These are phyloP conservation scores for Uria lomvia DNA, from an alignment of 2,113 vertebrate genomes.

Conservation along the genomic window DNA sequence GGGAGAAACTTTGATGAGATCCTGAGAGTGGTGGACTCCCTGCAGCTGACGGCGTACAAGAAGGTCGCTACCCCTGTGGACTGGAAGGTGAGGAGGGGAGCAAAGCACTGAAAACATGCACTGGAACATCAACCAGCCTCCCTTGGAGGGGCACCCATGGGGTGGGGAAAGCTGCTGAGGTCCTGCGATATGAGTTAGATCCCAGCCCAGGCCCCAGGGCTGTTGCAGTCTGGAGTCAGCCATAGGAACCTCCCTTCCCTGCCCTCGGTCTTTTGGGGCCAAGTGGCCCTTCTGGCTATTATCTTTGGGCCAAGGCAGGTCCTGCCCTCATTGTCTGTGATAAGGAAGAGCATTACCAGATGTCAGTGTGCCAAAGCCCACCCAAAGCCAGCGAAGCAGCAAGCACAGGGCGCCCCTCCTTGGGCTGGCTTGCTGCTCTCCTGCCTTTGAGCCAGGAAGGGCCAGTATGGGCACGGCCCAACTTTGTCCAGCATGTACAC, in stretches of 20 bases:
- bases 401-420: not conserved
- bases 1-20: conserved; percentile 97
- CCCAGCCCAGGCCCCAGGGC: not conserved
- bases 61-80: conserved; percentile 93
- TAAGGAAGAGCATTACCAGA: not conserved
- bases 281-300: not conserved
- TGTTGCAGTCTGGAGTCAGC: not conserved
- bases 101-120: not conserved
- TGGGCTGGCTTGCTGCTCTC: not conserved
- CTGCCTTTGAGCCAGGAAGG: not conserved
- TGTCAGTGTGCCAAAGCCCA: no score
- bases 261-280: not conserved
- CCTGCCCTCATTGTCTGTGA: not conserved
- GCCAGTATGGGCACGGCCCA: not conserved
- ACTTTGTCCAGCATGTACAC: not conserved
- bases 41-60: conserved; percentile 91
- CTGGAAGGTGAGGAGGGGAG: conserved; percentile 87
- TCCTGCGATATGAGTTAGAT: not conserved
- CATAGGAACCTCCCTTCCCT: not conserved
- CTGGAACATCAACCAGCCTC: not conserved
- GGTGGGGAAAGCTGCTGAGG: not conserved
- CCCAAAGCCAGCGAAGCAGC: not conserved
- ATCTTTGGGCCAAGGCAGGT: not conserved
- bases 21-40: conserved; percentile 89
- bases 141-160: not conserved